Evolutionary conservation across 1,140 invertebrate genomes (phyloP).

Genomic region (Hycleus phaleratus): DNA sequence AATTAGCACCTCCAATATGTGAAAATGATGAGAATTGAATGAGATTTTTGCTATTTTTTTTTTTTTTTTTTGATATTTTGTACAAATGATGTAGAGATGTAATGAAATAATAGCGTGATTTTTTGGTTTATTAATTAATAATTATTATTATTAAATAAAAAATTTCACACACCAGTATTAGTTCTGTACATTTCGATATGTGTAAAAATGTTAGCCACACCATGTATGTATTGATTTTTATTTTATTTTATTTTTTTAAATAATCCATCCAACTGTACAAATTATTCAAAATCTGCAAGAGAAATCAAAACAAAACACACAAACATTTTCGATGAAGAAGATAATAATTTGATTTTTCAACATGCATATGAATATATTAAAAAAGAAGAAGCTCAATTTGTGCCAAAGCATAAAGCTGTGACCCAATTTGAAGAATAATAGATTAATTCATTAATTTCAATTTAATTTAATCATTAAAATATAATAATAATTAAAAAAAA

Average conservation of each 20-base stretch:
- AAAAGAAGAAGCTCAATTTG: too few species aligned
- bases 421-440: too few species aligned
- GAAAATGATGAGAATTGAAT: too few species aligned
- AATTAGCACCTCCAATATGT: too few species aligned
- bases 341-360: too few species aligned
- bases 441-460: too few species aligned
- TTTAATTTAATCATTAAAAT: background rate
- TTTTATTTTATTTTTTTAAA: background rate
- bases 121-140: background rate
- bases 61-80: too few species aligned
- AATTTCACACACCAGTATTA: background rate
- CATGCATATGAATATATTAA: too few species aligned
- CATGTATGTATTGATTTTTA: conserved; percentile 11
- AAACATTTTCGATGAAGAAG: background rate
- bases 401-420: too few species aligned
- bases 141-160: background rate
- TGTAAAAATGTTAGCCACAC: conserved; percentile 23
- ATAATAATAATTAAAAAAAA: background rate
- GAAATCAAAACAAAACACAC: background rate
- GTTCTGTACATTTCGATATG: conserved; percentile 1
- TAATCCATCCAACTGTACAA: background rate
- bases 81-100: background rate
- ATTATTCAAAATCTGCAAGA: background rate
- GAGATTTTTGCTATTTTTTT: too few species aligned
- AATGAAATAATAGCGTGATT: background rate